Percentiles rank a stretch among this genome's conserved stretches.
These are phyloP conservation scores for Urocolius indicus DNA, from an alignment of 2,113 vertebrate genomes.

Conservation along the genomic window DNA sequence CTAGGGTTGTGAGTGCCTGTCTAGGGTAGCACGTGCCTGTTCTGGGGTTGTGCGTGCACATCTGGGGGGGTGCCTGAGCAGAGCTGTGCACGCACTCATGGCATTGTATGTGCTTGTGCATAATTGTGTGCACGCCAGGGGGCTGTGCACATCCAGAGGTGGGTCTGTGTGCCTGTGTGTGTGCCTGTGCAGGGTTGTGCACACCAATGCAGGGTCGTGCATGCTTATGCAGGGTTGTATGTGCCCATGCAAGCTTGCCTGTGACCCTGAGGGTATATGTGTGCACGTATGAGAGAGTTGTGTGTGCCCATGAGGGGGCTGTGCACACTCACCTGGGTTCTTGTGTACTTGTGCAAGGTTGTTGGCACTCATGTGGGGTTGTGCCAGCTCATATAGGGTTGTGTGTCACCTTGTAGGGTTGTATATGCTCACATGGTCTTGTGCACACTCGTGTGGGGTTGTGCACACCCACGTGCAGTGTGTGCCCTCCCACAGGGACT, in stretches of 20 bases:
- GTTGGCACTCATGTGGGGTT: neutral
- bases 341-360: neutral
- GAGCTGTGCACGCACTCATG: fast-evolving
- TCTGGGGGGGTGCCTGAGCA: neutral
- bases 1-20: fast-evolving
- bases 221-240: no score
- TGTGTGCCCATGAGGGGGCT: neutral
- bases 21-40: fast-evolving
- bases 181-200: neutral
- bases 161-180: neutral
- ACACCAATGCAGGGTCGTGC: neutral
- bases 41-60: neutral
- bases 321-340: fast-evolving
- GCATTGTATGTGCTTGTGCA: neutral
- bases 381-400: neutral
- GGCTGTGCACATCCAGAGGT: fast-evolving
- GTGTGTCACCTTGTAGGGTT: neutral
- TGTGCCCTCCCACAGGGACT: fast-evolving
- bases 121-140: neutral
- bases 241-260: neutral
- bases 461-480: no score
- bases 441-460: neutral
- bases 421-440: neutral
- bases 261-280: no score
- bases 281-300: fast-evolving